phyloP scores from a whole-genome alignment of 1,140 invertebrate genomes.

The Papilio aristodemus region DNA sequence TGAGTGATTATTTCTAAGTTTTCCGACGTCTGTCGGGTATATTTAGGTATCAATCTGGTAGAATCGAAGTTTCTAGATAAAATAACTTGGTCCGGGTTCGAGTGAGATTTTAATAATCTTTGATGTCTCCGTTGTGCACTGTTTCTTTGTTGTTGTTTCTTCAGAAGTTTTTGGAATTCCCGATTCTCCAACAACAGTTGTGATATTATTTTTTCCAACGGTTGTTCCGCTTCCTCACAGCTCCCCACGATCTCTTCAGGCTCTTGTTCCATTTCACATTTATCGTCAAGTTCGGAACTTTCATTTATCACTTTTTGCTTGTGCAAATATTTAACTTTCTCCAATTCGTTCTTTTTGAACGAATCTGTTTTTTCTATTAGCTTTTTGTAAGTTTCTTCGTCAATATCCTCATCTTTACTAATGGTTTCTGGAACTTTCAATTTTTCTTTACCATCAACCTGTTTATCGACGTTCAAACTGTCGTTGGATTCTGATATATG shows the following conservation, averaged over 20 bases:
- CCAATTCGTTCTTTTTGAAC: conserved; percentile 79
- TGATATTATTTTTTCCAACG: conserved; percentile 89
- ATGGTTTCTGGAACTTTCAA: conserved; percentile 50
- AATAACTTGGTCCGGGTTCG: conserved; percentile 73
- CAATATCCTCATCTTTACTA: conserved; percentile 73
- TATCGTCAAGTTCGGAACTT: conserved; percentile 64
- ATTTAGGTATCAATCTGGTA: conserved; percentile 68
- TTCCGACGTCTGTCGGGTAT: conserved; percentile 76
- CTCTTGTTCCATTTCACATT: conserved; percentile 50
- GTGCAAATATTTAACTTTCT: conserved; percentile 76
- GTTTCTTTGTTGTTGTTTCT: conserved; percentile 83
- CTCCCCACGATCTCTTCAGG: conserved; percentile 66
- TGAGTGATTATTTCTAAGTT: conserved; percentile 49
- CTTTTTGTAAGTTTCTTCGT: conserved; percentile 76
- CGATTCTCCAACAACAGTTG: conserved; percentile 91
- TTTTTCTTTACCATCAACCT: conserved; percentile 46
- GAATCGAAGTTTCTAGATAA: conserved; percentile 67
- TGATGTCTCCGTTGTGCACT: conserved; percentile 81
- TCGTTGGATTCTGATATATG: conserved; percentile 84
- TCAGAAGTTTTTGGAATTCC: conserved; percentile 89
- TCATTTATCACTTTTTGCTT: conserved; percentile 75
- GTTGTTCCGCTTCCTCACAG: conserved; percentile 78
- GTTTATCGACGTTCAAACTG: conserved; percentile 77
- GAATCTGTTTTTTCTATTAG: conserved; percentile 80
- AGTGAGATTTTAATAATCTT: conserved; percentile 78